A percentile compares a stretch with the other conserved stretches of the same genome.
Evolutionary conservation across 1,140 invertebrate genomes (phyloP).

Genomic region (Zaprionus tsacasi): DNA sequence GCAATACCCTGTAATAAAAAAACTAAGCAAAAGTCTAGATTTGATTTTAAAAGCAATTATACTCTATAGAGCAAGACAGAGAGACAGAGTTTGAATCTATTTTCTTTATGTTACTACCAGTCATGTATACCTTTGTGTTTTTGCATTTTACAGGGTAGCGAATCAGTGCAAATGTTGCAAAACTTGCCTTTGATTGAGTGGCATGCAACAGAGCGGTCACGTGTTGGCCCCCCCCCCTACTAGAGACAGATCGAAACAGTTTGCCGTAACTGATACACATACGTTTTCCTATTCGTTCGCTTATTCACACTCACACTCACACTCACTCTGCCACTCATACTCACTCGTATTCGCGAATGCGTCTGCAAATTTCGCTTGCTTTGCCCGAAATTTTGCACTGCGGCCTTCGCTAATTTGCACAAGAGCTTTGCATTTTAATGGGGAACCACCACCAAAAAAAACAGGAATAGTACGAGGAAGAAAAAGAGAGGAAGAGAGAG

Average conservation of each 20-base stretch:
- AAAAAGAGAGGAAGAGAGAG: background rate
- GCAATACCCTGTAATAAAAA: background rate
- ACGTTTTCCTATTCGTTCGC: background rate
- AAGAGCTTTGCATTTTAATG: constrained; percentile 61
- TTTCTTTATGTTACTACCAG: background rate
- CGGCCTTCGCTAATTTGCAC: constrained; percentile 55
- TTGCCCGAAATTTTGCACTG: background rate
- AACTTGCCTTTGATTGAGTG: constrained; percentile 44
- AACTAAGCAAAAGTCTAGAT: background rate
- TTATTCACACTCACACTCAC: constrained; percentile 6
- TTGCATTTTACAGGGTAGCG: background rate
- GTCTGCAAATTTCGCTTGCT: constrained; percentile 4
- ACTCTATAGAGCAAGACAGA: background rate
- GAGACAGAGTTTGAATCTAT: background rate
- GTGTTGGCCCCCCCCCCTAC: background rate
- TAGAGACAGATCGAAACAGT: background rate
- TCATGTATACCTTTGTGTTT: background rate
- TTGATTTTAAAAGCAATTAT: background rate
- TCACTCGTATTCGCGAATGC: background rate
- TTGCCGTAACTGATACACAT: constrained; percentile 26
- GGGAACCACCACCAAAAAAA: constrained; percentile 12
- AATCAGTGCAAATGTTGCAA: constrained; percentile 28
- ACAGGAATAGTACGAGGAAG: background rate
- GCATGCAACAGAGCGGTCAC: constrained; percentile 45
- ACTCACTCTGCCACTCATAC: background rate